Evolutionary conservation across 2,113 vertebrate genomes (phyloP).

Genomic region (Probosciger aterrimus): DNA sequence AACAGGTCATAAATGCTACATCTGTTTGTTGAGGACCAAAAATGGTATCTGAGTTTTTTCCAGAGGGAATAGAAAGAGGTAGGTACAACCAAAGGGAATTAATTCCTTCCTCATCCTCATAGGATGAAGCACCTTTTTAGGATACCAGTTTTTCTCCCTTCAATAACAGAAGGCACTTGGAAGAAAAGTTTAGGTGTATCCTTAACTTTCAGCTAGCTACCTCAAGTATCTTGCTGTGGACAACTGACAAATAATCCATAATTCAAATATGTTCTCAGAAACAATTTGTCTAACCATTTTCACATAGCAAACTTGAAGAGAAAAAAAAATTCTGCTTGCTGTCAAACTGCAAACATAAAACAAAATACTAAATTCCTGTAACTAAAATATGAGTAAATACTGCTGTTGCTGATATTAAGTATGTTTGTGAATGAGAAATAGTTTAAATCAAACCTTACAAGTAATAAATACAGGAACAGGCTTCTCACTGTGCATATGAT

Average conservation of each 20-base stretch:
- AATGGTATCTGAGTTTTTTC: not conserved
- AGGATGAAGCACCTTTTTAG: not conserved
- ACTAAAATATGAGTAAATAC: constrained; percentile 60
- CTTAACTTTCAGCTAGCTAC: not conserved
- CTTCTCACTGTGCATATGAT: constrained; percentile 8
- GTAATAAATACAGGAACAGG: not conserved
- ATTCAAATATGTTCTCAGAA: constrained; percentile 29
- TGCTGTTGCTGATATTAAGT: constrained; percentile 22
- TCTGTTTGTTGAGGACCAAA: not conserved
- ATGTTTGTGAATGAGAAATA: not conserved
- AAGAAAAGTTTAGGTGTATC: not conserved
- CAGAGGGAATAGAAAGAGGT: not conserved
- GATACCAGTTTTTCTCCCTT: not conserved
- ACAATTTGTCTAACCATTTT: constrained; percentile 51
- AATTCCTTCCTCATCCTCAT: not conserved
- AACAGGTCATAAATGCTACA: not conserved
- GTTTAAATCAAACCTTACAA: constrained; percentile 15
- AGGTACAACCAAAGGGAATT: not conserved
- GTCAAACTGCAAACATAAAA: constrained; percentile 38
- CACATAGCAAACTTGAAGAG: constrained; percentile 33
- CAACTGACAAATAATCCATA: constrained; percentile 12
- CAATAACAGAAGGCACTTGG: not conserved
- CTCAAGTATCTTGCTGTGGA: not conserved
- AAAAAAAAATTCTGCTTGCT: not conserved
- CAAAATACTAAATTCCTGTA: constrained; percentile 43